Conservation (phyloP, 2,888 invertebrate genomes). For the Lysandra bellargus region DNA sequence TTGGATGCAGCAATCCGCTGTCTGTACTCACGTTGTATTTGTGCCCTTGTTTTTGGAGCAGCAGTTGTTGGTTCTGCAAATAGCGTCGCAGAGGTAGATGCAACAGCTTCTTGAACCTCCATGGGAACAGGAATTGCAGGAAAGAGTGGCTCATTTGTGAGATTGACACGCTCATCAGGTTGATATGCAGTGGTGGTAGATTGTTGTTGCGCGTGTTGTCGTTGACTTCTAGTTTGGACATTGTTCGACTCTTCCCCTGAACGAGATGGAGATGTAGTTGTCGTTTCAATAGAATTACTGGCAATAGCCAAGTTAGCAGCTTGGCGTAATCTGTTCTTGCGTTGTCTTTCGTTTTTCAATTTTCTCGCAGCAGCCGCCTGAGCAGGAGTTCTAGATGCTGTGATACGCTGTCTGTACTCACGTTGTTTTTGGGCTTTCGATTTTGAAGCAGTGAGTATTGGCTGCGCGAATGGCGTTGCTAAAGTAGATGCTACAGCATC, state of each 20-base stretch:
- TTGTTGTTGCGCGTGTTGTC: too few relatives aligned
- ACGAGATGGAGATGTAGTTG: constrained; percentile 37
- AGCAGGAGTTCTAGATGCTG: constrained; percentile 48
- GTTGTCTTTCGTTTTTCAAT: constrained; percentile 43
- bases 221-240: too few relatives aligned
- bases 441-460: constrained; percentile 36
- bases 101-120: too few relatives aligned
- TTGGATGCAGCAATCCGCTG: too few relatives aligned
- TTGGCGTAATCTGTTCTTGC: constrained; percentile 46
- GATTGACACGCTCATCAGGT: too few relatives aligned
- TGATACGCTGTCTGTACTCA: constrained; percentile 49
- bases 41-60: too few relatives aligned
- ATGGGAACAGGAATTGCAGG: too few relatives aligned
- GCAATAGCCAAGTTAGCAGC: constrained; percentile 45
- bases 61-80: constrained; percentile 35
- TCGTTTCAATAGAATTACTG: constrained; percentile 40
- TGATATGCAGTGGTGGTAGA: too few relatives aligned
- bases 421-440: constrained; percentile 46
- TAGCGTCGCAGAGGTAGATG: too few relatives aligned
- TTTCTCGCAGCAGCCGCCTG: constrained; percentile 44
- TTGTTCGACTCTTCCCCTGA: too few relatives aligned
- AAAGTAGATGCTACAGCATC: constrained; percentile 38
- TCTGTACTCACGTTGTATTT: too few relatives aligned
- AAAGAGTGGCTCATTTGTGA: too few relatives aligned
- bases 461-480: constrained; percentile 39